A percentile compares a stretch with the other conserved stretches of the same genome.
phyloP scores from a whole-genome alignment of 37 sponge, comb jelly and placozoan species.

The Ephydatia muelleri region DNA sequence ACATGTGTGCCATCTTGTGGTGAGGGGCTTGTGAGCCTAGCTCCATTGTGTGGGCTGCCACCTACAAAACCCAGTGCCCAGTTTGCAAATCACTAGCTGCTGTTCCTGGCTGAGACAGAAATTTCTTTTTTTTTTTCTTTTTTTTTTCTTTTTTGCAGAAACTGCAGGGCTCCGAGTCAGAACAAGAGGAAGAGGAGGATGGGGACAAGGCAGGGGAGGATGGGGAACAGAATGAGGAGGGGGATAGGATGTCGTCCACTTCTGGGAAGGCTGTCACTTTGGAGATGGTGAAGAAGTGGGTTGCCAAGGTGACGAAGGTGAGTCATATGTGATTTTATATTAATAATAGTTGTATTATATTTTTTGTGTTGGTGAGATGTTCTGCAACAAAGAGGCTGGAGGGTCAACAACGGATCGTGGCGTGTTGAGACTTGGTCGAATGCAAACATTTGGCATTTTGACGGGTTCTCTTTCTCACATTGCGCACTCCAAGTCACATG shows the following conservation, averaged over 20 bases:
- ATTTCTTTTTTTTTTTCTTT: background rate
- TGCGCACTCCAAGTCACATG: background rate
- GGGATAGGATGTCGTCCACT: background rate
- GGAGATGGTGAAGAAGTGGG: conserved; percentile 65
- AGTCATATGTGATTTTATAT: background rate
- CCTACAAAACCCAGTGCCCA: too few relatives aligned
- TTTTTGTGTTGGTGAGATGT: background rate
- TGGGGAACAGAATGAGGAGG: conserved; percentile 17
- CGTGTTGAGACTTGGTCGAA: background rate
- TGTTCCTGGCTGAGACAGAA: too few relatives aligned
- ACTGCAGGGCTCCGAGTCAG: background rate
- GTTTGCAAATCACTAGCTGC: too few relatives aligned
- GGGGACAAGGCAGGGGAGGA: background rate
- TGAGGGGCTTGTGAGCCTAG: too few relatives aligned
- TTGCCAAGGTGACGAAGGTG: conserved; percentile 40
- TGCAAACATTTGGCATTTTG: background rate
- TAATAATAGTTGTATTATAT: background rate
- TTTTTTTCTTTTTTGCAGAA: background rate
- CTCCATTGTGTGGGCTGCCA: too few relatives aligned
- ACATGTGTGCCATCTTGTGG: too few relatives aligned
- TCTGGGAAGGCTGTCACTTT: conserved; percentile 41
- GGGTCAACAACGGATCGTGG: background rate
- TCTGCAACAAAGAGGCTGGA: background rate
- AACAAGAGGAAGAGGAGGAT: conserved; percentile 14
- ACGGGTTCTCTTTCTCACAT: background rate